Percentiles rank a stretch among this genome's conserved stretches.
phyloP scores from a whole-genome alignment of 2,888 invertebrate species.

The Cacoxenus indagator region DNA sequence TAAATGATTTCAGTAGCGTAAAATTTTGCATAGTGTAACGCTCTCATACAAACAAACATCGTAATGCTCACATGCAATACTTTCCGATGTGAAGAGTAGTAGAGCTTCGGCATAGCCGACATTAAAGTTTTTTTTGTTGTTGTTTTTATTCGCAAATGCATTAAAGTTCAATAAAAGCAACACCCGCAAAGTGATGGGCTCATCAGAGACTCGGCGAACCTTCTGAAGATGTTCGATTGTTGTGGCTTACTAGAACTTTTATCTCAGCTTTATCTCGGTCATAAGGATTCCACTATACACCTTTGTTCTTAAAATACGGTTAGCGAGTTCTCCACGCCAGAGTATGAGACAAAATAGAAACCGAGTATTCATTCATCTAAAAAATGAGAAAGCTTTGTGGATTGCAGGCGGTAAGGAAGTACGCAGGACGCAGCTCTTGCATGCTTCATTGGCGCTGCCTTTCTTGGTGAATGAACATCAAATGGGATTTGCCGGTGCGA shows the following conservation, averaged over 20 bases:
- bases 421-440: conserved; percentile 59
- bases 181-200: conserved; percentile 10
- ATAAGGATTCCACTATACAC: neutral
- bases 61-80: too few species aligned
- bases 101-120: too few species aligned
- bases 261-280: neutral
- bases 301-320: conserved; percentile 3
- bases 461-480: conserved; percentile 62
- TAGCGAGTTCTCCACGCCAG: neutral
- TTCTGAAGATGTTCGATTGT: neutral
- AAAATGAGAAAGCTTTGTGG: neutral
- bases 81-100: too few species aligned
- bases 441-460: conserved; percentile 63
- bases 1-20: too few species aligned
- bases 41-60: too few species aligned
- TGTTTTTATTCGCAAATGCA: conserved; percentile 35
- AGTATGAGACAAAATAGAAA: neutral
- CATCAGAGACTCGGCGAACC: neutral
- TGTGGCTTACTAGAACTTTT: conserved; percentile 6
- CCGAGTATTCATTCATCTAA: neutral
- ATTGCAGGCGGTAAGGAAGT: conserved; percentile 24
- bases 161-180: conserved; percentile 52
- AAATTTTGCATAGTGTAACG: too few species aligned
- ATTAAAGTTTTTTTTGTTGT: conserved; percentile 30
- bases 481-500: conserved; percentile 55